Conservation (phyloP, 2,888 invertebrate species). For the Miltochrista miniata region DNA sequence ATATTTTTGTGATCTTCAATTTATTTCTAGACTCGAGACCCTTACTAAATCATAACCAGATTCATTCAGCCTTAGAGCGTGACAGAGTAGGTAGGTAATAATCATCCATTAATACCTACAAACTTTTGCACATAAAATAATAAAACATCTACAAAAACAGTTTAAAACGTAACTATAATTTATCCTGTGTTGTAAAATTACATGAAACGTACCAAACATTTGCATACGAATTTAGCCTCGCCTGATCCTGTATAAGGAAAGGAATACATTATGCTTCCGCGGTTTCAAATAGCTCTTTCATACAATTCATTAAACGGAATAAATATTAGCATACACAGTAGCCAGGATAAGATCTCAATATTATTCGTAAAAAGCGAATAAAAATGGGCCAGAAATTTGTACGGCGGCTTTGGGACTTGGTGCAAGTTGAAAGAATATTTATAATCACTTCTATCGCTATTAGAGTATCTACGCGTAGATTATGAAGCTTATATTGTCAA, state of each 20-base stretch:
- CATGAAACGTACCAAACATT: neutral
- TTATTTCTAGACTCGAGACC: no score
- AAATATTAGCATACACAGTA: slow-evolving; percentile 1
- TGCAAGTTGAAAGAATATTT: neutral
- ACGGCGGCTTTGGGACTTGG: neutral
- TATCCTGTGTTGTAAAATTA: neutral
- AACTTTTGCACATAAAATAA: no score
- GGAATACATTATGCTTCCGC: neutral
- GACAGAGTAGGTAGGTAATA: no score
- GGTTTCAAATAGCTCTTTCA: neutral
- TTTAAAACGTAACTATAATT: no score
- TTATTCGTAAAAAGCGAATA: neutral
- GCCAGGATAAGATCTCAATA: neutral
- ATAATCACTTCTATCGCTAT: no score
- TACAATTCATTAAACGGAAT: neutral
- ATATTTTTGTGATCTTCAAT: no score
- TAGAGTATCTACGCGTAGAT: no score
- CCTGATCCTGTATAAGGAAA: neutral
- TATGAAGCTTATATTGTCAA: no score
- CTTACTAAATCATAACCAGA: no score
- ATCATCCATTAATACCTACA: no score
- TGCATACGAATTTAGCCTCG: neutral
- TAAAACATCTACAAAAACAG: no score
- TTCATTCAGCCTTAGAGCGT: no score
- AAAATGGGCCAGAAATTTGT: neutral